phyloP scores from a whole-genome alignment of 1,140 invertebrate genomes.

The Galleria mellonella region DNA sequence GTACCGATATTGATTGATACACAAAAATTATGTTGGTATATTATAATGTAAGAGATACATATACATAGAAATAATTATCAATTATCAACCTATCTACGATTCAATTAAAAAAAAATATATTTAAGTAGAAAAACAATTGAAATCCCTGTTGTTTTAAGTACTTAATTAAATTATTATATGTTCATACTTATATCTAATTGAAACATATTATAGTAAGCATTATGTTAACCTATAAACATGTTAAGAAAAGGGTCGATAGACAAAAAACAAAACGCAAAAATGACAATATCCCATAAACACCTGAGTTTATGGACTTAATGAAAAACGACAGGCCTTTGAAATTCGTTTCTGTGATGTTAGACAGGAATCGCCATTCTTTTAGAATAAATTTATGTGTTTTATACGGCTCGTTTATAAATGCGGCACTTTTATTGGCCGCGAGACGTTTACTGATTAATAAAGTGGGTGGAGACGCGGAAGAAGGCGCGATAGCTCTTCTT shows the following conservation, averaged over 20 bases:
- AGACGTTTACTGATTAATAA: conserved; percentile 71
- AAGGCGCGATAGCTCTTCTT: conserved; percentile 47
- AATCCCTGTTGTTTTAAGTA: no score
- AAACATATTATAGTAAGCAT: no score
- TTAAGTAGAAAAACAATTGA: no score
- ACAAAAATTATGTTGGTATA: no score
- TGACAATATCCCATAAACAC: conserved; percentile 46
- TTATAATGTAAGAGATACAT: no score
- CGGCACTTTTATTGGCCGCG: conserved; percentile 60
- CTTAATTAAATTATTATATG: no score
- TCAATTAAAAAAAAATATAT: no score
- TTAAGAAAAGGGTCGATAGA: conserved; percentile 8
- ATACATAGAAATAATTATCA: no score
- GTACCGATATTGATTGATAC: no score
- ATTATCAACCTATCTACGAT: no score
- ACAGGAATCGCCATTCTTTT: conserved; percentile 55
- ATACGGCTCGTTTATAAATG: conserved; percentile 66
- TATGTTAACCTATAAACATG: no score
- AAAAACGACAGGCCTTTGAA: conserved; percentile 61
- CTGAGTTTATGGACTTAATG: conserved; percentile 52
- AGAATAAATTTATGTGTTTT: conserved; percentile 60
- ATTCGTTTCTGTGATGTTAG: conserved; percentile 58
- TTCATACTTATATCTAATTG: no score
- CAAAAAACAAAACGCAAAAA: conserved; percentile 20
- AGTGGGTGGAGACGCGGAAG: conserved; percentile 64